Evolutionary conservation across 1,140 invertebrate species (phyloP).

Genomic region (Drosophila dunni): DNA sequence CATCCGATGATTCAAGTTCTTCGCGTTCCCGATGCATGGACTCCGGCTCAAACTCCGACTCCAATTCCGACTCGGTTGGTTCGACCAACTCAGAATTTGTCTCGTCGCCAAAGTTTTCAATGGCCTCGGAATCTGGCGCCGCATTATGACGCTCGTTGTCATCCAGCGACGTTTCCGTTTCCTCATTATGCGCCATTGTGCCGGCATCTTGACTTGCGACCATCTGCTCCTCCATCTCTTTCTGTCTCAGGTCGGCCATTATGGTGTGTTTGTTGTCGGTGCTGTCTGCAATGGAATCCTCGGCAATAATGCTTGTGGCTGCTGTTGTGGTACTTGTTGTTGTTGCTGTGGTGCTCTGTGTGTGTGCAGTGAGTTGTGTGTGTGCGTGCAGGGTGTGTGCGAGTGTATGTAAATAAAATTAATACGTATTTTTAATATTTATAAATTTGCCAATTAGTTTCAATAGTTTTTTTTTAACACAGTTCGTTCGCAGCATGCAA

Average conservation of each 20-base stretch:
- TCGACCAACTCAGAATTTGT: constrained; percentile 29
- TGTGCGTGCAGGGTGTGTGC: constrained; percentile 12
- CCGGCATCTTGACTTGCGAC: constrained; percentile 45
- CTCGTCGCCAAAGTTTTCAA: constrained; percentile 44
- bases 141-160: constrained; percentile 54
- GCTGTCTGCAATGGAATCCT: constrained; percentile 42
- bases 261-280: constrained; percentile 47
- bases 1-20: constrained; percentile 70
- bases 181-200: constrained; percentile 63
- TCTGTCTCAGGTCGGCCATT: constrained; percentile 35
- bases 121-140: constrained; percentile 40
- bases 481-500: constrained; percentile 44
- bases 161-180: constrained; percentile 55
- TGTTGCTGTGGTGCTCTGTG: constrained; percentile 47
- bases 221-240: constrained; percentile 32
- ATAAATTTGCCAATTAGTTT: constrained; percentile 42
- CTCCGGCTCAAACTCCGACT: constrained; percentile 6
- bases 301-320: constrained; percentile 46
- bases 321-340: constrained; percentile 21
- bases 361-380: constrained; percentile 13
- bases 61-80: constrained; percentile 17
- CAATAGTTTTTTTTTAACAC: constrained; percentile 14
- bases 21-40: constrained; percentile 51
- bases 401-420: constrained; percentile 61
- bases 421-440: constrained; percentile 66